Evolutionary conservation across 2,113 vertebrate species (phyloP).

Genomic region (Forbesichthys agassizii): DNA sequence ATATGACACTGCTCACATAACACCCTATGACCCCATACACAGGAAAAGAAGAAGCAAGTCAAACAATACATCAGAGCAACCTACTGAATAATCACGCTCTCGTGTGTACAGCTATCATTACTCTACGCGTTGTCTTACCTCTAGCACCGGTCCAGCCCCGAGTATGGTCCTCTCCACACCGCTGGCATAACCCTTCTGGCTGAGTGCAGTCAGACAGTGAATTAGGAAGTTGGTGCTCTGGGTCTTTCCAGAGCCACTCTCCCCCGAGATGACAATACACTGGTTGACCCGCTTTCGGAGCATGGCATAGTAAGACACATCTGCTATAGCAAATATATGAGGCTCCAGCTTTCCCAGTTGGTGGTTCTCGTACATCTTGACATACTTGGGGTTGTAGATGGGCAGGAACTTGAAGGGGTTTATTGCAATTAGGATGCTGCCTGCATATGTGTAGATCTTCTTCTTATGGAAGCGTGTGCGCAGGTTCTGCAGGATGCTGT

Average conservation of each 20-base stretch:
- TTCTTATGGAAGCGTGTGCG: slow-evolving; percentile 89
- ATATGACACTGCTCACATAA: slow-evolving; percentile 10
- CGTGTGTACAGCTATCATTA: too few species aligned
- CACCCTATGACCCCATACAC: not conserved
- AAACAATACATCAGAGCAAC: not conserved
- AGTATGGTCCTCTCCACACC: slow-evolving; percentile 97
- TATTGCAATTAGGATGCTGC: slow-evolving; percentile 95
- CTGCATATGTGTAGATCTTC: slow-evolving; percentile 96
- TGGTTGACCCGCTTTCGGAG: slow-evolving; percentile 91
- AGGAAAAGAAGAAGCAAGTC: too few species aligned
- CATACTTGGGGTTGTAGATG: slow-evolving; percentile 98
- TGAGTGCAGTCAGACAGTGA: slow-evolving; percentile 95
- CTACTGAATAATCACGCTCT: not conserved
- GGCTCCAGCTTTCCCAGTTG: slow-evolving; percentile 95
- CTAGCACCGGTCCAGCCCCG: slow-evolving; percentile 95
- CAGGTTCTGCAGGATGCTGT: slow-evolving; percentile 86
- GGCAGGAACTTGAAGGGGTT: slow-evolving; percentile 98
- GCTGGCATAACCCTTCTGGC: slow-evolving; percentile 97
- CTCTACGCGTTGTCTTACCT: slow-evolving; percentile 77
- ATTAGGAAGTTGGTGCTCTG: slow-evolving; percentile 99
- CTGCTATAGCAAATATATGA: slow-evolving; percentile 96
- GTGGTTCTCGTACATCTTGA: slow-evolving; percentile 98
- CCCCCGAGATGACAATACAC: slow-evolving; percentile 97
- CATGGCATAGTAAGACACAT: slow-evolving; percentile 96
- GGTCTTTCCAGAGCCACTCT: slow-evolving; percentile 97